These are phyloP conservation scores for Deilephila porcellus DNA, from an alignment of 2,888 invertebrate genomes.

Conservation along the genomic window DNA sequence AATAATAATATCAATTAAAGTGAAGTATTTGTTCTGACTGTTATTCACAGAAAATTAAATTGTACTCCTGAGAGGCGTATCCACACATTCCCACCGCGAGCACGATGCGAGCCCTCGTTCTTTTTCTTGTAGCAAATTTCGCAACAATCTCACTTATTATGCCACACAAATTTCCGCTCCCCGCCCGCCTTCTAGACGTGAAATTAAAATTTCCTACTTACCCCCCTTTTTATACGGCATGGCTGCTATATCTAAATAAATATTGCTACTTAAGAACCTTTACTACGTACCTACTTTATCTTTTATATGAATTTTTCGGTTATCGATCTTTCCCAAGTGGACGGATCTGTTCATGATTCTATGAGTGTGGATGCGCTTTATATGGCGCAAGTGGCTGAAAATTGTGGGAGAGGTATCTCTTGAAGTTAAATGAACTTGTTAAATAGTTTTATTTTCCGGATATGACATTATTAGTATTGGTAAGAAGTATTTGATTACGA, in stretches of 20 bases:
- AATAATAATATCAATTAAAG: no score
- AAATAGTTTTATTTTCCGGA: no score
- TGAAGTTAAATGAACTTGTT: no score
- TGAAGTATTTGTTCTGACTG: no score
- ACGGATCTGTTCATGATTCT: neutral
- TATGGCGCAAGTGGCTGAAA: neutral
- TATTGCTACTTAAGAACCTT: slow-evolving; percentile 73
- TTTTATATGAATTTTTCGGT: slow-evolving; percentile 40
- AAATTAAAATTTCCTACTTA: slow-evolving; percentile 84
- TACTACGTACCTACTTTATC: slow-evolving; percentile 56
- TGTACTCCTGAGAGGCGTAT: slow-evolving; percentile 40
- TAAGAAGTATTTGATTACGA: no score
- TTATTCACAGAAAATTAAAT: neutral
- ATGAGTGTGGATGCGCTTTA: neutral
- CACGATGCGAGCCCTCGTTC: slow-evolving; percentile 79
- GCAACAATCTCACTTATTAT: slow-evolving; percentile 86
- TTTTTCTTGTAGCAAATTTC: slow-evolving; percentile 85
- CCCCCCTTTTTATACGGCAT: slow-evolving; percentile 71
- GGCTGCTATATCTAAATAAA: slow-evolving; percentile 80
- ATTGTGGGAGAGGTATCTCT: neutral
- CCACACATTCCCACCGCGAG: slow-evolving; percentile 53
- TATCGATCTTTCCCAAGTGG: neutral
- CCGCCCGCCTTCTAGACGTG: slow-evolving; percentile 78
- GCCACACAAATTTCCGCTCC: slow-evolving; percentile 84
- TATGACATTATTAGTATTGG: no score